Evolutionary conservation across 2,113 vertebrate species (phyloP).

Genomic region (Mobula hypostoma): DNA sequence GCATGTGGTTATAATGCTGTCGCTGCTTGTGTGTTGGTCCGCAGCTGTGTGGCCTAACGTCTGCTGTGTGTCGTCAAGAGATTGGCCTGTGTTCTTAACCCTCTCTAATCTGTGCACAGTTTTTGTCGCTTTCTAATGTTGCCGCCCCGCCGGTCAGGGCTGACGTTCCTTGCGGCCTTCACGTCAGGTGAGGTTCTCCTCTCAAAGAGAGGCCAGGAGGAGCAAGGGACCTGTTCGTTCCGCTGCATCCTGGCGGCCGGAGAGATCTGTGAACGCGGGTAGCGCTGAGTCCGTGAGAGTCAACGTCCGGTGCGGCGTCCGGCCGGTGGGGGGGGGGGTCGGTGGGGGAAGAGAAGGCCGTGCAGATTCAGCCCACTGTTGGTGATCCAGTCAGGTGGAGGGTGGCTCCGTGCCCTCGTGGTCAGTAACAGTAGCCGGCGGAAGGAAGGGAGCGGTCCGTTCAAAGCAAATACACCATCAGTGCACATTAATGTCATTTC

Average conservation of each 20-base stretch:
- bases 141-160: not conserved
- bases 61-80: conserved; percentile 14
- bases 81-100: conserved; percentile 14
- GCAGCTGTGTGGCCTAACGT: not conserved
- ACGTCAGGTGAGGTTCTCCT: not conserved
- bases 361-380: not conserved
- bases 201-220: not conserved
- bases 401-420: not conserved
- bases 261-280: conserved; percentile 41
- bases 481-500: too few relatives aligned
- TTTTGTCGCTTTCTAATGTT: conserved; percentile 32
- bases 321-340: not conserved
- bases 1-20: conserved; percentile 1
- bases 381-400: not conserved
- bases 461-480: too few relatives aligned
- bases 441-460: too few relatives aligned
- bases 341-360: not conserved
- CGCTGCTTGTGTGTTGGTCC: conserved; percentile 23
- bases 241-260: conserved; percentile 42
- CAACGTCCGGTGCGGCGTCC: not conserved
- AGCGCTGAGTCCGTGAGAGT: not conserved
- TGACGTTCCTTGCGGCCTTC: not conserved
- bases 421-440: not conserved
- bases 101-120: conserved; percentile 32
- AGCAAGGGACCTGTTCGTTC: conserved; percentile 34